These are phyloP conservation scores for Acrocephalus scirpaceus DNA, from an alignment of 2,797 vertebrate genomes.

Conservation along the genomic window DNA sequence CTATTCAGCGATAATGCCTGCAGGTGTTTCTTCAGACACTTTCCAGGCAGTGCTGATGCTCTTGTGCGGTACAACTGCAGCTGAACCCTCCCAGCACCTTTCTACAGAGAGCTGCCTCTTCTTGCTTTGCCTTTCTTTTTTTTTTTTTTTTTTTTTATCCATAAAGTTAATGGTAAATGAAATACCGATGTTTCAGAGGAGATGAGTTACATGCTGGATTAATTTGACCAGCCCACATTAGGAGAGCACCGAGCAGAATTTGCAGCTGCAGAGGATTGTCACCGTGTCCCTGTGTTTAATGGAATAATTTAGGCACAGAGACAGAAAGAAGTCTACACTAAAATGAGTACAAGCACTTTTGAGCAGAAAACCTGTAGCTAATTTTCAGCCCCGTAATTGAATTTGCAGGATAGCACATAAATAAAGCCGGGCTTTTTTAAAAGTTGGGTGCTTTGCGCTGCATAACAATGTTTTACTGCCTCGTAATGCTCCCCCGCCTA, in stretches of 20 bases:
- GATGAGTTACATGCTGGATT: neutral
- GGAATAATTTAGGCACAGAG: slow-evolving; percentile 42
- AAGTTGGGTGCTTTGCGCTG: slow-evolving; percentile 2
- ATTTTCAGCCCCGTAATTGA: slow-evolving; percentile 62
- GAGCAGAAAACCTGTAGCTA: slow-evolving; percentile 60
- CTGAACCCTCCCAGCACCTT: neutral
- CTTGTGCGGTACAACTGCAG: fast-evolving
- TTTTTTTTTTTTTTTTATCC: neutral
- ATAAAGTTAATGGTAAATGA: neutral
- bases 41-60: neutral
- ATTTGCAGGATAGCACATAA: slow-evolving; percentile 53
- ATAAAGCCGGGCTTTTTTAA: slow-evolving; percentile 23
- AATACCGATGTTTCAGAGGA: neutral
- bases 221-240: slow-evolving; percentile 16
- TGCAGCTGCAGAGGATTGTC: slow-evolving; percentile 8
- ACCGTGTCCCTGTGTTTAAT: slow-evolving; percentile 32
- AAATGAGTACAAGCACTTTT: slow-evolving; percentile 63
- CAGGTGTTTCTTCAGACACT: neutral
- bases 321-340: slow-evolving; percentile 40
- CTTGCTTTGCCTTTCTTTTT: neutral
- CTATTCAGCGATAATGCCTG: neutral
- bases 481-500: neutral
- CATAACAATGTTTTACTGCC: slow-evolving; percentile 14
- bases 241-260: neutral
- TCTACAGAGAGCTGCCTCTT: neutral